A percentile compares a stretch with the other conserved stretches of the same genome.
Evolutionary conservation across 1,140 invertebrate genomes (phyloP).

Genomic region (Ptiloglossa arizonensis): DNA sequence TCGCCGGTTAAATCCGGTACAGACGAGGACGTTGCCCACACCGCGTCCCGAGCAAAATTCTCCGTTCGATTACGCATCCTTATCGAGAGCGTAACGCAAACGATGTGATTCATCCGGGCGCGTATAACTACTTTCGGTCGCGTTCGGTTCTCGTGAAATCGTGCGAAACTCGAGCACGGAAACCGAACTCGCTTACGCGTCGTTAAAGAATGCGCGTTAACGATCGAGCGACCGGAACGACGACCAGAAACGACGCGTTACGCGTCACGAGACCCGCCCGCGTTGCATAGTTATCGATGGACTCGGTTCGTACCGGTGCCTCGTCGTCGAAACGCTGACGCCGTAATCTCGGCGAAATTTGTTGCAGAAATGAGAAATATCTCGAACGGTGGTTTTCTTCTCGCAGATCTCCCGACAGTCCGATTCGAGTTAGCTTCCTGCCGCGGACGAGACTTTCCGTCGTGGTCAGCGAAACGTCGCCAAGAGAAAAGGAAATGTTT

Average conservation of each 20-base stretch:
- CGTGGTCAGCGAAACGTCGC: constrained; percentile 15
- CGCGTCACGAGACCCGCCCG: too few relatives aligned
- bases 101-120: background rate
- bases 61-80: constrained; percentile 5
- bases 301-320: too few relatives aligned
- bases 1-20: background rate
- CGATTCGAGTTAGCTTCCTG: background rate
- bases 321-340: too few relatives aligned
- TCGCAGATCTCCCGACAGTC: background rate
- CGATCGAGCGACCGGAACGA: too few relatives aligned
- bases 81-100: background rate
- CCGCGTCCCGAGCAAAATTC: background rate
- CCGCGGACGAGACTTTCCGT: constrained; percentile 16
- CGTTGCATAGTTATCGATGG: too few relatives aligned
- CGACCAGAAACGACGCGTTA: too few relatives aligned
- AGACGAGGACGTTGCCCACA: background rate
- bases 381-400: background rate
- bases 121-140: background rate
- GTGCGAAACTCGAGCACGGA: background rate
- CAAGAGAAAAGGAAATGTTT: background rate
- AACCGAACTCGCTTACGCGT: background rate
- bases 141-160: background rate
- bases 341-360: too few relatives aligned
- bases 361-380: too few relatives aligned
- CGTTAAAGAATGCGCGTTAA: too few relatives aligned